These are phyloP conservation scores for Autographa pulchrina DNA, from an alignment of 2,888 invertebrate genomes.

Conservation along the genomic window DNA sequence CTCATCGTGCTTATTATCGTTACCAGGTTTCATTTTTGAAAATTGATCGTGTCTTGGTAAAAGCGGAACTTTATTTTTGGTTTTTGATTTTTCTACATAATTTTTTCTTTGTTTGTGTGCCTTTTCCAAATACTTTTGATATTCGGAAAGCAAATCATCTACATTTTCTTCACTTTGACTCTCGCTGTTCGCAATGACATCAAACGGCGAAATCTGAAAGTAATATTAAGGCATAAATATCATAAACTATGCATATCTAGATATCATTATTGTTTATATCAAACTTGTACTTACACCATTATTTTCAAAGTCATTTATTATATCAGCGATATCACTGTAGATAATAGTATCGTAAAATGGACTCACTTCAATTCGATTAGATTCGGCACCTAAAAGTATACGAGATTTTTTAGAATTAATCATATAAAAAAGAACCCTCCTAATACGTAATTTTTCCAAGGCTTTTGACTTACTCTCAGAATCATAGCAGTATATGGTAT, in stretches of 20 bases:
- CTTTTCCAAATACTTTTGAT: conserved; percentile 82
- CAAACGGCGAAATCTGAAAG: conserved; percentile 74
- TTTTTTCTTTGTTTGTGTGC: conserved; percentile 79
- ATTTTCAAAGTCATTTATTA: conserved; percentile 80
- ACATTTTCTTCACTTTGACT: conserved; percentile 81
- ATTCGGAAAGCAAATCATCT: conserved; percentile 80
- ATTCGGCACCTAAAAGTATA: conserved; percentile 70
- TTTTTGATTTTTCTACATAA: conserved; percentile 75
- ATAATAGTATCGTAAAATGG: conserved; percentile 82
- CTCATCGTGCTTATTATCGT: conserved; percentile 63
- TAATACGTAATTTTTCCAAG: conserved; percentile 17
- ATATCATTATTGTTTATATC: conserved; percentile 17
- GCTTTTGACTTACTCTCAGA: conserved; percentile 74
- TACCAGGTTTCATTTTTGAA: conserved; percentile 67
- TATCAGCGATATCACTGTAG: conserved; percentile 82
- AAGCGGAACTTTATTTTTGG: conserved; percentile 81
- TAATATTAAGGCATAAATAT: conserved; percentile 20
- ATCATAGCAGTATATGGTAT: conserved; percentile 66
- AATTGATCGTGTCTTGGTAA: conserved; percentile 73
- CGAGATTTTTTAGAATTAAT: conserved; percentile 38
- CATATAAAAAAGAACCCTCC: conserved; percentile 5
- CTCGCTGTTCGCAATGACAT: conserved; percentile 68
- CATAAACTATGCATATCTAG: conserved; percentile 9
- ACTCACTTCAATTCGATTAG: conserved; percentile 73
- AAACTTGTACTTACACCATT: conserved; percentile 71